Percentiles rank a stretch among this genome's conserved stretches.
phyloP scores from a whole-genome alignment of 2,797 vertebrate genomes.

The Schizothorax lantsangensis region DNA sequence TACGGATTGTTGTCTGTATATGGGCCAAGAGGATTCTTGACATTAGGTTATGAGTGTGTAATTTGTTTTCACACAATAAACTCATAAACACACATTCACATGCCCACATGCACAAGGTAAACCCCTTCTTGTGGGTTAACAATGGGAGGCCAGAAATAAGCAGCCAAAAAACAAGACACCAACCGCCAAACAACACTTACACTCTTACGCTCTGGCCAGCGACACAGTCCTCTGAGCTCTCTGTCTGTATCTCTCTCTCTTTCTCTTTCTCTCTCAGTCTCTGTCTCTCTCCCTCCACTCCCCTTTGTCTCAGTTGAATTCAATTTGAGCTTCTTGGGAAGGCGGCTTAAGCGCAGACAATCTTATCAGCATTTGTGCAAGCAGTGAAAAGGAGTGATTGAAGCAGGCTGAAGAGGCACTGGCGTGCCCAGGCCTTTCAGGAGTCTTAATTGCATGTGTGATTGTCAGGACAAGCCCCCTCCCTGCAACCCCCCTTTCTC shows the following conservation, averaged over 20 bases:
- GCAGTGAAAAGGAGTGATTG: constrained; percentile 70
- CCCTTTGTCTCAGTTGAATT: constrained; percentile 80
- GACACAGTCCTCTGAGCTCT: constrained; percentile 11
- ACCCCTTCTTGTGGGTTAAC: constrained; percentile 40
- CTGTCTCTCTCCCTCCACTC: constrained; percentile 64
- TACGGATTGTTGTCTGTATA: constrained; percentile 75
- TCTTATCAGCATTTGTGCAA: constrained; percentile 82
- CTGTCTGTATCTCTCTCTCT: constrained; percentile 37
- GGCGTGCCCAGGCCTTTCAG: constrained; percentile 79
- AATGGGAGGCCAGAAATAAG: constrained; percentile 44
- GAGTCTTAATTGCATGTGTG: constrained; percentile 72
- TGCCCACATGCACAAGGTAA: constrained; percentile 45
- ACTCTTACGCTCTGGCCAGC: constrained; percentile 25
- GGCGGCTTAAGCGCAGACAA: constrained; percentile 81
- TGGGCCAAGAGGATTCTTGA: constrained; percentile 79
- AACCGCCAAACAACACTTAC: constrained; percentile 42
- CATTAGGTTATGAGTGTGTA: constrained; percentile 81
- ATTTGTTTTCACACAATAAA: constrained; percentile 70
- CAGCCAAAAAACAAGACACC: constrained; percentile 49
- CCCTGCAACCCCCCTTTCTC: constrained; percentile 21
- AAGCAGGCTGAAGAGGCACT: constrained; percentile 74
- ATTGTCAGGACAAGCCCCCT: constrained; percentile 54
- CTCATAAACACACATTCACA: constrained; percentile 56
- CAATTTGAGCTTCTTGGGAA: constrained; percentile 81
- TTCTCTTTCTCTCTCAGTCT: constrained; percentile 21